These are phyloP conservation scores for Pristionchus fissidentatus DNA, from an alignment of 2,888 invertebrate genomes.

Conservation along the genomic window DNA sequence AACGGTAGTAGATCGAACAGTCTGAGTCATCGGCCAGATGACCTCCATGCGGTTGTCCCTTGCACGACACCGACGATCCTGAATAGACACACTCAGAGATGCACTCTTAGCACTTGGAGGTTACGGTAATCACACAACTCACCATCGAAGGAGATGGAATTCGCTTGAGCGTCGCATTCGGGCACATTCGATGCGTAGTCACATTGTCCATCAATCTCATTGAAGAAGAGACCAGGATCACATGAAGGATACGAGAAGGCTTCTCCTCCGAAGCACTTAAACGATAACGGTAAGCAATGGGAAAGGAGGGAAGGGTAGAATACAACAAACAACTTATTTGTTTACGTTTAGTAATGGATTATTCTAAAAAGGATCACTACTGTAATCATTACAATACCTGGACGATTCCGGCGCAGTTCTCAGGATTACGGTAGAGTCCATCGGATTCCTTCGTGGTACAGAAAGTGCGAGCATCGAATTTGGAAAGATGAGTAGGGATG, in stretches of 20 bases:
- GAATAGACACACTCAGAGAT: too few species aligned
- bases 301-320: too few species aligned
- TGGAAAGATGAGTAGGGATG: background rate
- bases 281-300: conserved; percentile 11
- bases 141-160: conserved; percentile 34
- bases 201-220: conserved; percentile 64
- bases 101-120: background rate
- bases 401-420: conserved; percentile 62
- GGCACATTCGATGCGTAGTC: conserved; percentile 67
- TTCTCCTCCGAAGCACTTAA: conserved; percentile 67
- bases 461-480: conserved; percentile 24
- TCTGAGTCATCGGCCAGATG: conserved; percentile 59
- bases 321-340: too few species aligned
- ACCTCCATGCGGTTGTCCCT: conserved; percentile 59
- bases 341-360: background rate
- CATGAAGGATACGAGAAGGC: conserved; percentile 68
- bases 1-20: conserved; percentile 69
- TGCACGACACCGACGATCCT: background rate
- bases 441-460: conserved; percentile 50
- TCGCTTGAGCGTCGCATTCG: conserved; percentile 52
- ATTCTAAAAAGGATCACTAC: too few species aligned
- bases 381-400: conserved; percentile 50
- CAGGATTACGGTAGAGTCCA: conserved; percentile 67
- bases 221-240: conserved; percentile 65
- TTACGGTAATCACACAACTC: background rate